Conservation (phyloP, 2,888 invertebrate genomes). For the Ichneumoninae sp. region DNA sequence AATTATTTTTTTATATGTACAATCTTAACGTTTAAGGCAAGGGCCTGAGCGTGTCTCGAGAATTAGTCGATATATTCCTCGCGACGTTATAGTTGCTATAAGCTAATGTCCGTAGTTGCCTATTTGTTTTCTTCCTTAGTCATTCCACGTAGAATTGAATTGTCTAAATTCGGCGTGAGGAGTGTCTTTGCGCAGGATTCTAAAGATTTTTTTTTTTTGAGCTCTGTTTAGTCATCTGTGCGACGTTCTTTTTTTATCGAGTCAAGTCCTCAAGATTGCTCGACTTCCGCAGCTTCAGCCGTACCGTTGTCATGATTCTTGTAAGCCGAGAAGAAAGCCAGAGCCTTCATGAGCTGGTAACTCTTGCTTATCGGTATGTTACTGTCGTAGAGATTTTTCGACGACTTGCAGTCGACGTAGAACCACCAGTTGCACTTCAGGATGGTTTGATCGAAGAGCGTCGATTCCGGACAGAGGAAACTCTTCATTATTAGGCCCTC, state of each 20-base stretch:
- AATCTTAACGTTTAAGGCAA: conserved; percentile 64
- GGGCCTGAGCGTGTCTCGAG: conserved; percentile 58
- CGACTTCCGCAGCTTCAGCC: conserved; percentile 65
- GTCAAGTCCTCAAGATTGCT: conserved; percentile 44
- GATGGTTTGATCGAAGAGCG: conserved; percentile 95
- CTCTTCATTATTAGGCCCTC: conserved; percentile 96
- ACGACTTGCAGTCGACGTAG: conserved; percentile 95
- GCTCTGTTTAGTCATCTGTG: background rate
- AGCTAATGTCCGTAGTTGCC: conserved; percentile 6
- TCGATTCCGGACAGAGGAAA: conserved; percentile 95
- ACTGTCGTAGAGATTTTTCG: conserved; percentile 92
- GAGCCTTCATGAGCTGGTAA: conserved; percentile 95
- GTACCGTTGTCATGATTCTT: conserved; percentile 87
- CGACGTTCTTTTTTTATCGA: background rate
- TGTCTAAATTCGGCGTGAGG: conserved; percentile 41
- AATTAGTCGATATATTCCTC: background rate
- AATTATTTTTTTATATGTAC: conserved; percentile 66
- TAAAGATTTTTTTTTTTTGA: conserved; percentile 15
- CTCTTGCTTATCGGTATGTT: conserved; percentile 96
- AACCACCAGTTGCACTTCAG: conserved; percentile 98
- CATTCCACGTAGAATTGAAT: conserved; percentile 4
- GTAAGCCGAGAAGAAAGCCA: conserved; percentile 94
- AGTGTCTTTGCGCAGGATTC: background rate
- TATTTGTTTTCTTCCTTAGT: conserved; percentile 12
- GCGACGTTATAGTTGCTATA: background rate